These are phyloP conservation scores for Morinoia aosen DNA, from an alignment of 2,888 invertebrate species.

Conservation along the genomic window DNA sequence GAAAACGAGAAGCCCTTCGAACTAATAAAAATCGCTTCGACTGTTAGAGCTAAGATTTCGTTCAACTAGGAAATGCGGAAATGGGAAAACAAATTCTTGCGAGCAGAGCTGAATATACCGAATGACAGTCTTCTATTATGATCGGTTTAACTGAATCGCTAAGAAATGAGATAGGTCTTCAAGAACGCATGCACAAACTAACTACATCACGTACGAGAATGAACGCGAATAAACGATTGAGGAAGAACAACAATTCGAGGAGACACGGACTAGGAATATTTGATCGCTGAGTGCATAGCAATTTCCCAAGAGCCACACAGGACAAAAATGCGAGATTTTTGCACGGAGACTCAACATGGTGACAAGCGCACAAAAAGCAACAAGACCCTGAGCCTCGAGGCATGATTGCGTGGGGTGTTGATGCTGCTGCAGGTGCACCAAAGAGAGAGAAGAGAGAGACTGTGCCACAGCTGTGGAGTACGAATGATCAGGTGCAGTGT, in stretches of 20 bases:
- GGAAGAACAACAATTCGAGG: not conserved
- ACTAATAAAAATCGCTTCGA: too few relatives aligned
- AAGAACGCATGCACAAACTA: not conserved
- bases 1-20: too few relatives aligned
- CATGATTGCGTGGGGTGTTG: not conserved
- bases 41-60: too few relatives aligned
- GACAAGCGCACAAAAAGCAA: not conserved
- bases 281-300: not conserved
- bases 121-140: too few relatives aligned
- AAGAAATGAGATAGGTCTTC: not conserved
- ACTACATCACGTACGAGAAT: not conserved
- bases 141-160: too few relatives aligned
- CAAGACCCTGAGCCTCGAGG: not conserved
- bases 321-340: too few relatives aligned
- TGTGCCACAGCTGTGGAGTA: slow-evolving; percentile 2
- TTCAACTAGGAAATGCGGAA: too few relatives aligned
- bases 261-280: not conserved
- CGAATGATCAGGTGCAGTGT: slow-evolving; percentile 7
- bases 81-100: too few relatives aligned
- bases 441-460: not conserved
- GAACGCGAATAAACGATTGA: not conserved
- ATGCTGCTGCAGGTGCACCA: not conserved
- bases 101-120: too few relatives aligned
- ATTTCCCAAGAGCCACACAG: not conserved
- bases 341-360: not conserved